Percentiles rank a stretch among this genome's conserved stretches.
Conservation (phyloP, 2,797 vertebrate species). For the Steatocranus sp. region DNA sequence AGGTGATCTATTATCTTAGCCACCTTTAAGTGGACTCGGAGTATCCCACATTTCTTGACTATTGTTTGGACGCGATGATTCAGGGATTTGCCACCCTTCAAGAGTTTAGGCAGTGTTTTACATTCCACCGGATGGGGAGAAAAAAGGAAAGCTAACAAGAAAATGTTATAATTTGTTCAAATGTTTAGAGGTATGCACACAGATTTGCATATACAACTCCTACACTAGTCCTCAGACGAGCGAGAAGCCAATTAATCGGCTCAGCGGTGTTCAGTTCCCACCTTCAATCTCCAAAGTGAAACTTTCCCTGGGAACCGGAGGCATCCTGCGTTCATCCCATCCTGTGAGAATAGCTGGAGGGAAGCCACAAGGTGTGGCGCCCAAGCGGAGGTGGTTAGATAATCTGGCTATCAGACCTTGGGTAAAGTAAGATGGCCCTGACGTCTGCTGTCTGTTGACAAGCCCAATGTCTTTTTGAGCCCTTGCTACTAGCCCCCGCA, state of each 20-base stretch:
- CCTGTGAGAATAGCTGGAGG: conserved; percentile 37
- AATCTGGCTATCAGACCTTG: conserved; percentile 42
- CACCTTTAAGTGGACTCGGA: neutral
- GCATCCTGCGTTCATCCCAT: conserved; percentile 7
- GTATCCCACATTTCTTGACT: neutral
- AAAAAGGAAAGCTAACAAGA: neutral
- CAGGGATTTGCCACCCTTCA: neutral
- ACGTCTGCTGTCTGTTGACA: conserved; percentile 42
- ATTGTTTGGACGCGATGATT: neutral
- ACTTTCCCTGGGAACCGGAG: conserved; percentile 47
- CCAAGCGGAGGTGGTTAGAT: conserved; percentile 40
- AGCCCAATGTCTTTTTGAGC: conserved; percentile 37
- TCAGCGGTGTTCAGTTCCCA: conserved; percentile 46
- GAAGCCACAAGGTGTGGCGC: conserved; percentile 46
- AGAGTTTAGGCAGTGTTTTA: neutral
- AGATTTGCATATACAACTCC: neutral
- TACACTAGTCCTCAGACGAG: neutral
- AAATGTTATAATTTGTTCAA: neutral
- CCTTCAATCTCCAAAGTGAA: conserved; percentile 15
- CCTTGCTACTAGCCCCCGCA: conserved; percentile 20
- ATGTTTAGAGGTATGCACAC: neutral
- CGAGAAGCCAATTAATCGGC: conserved; percentile 21
- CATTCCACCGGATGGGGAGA: neutral
- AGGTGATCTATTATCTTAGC: neutral
- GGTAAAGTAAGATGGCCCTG: conserved; percentile 50